A percentile compares a stretch with the other conserved stretches of the same genome.
phyloP scores from a whole-genome alignment of 2,797 vertebrate genomes.

The Trachops cirrhosus region DNA sequence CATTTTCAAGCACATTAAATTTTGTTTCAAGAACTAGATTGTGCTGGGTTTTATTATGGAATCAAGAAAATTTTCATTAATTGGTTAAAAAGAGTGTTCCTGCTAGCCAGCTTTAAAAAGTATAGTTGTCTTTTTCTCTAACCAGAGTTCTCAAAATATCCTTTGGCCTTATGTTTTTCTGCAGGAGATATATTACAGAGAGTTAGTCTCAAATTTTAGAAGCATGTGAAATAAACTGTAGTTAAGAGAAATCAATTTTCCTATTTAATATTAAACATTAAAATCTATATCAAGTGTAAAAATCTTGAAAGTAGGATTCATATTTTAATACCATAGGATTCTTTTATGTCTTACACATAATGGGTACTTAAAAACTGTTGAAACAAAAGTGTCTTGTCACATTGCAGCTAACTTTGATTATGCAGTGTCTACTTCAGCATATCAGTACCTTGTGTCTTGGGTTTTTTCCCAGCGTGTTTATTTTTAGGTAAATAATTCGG shows the following conservation, averaged over 20 bases:
- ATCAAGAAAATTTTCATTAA: constrained; percentile 37
- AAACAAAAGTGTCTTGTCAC: constrained; percentile 34
- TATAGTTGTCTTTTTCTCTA: not conserved
- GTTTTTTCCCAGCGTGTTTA: not conserved
- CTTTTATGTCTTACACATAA: not conserved
- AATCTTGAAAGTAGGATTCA: not conserved
- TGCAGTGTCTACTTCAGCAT: not conserved
- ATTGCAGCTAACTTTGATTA: constrained; percentile 35
- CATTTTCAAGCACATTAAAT: constrained; percentile 38
- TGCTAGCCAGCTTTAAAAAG: constrained; percentile 9
- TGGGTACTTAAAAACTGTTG: not conserved
- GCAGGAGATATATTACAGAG: not conserved
- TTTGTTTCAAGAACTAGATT: constrained; percentile 48
- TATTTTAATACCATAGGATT: not conserved
- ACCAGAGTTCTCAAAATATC: constrained; percentile 30
- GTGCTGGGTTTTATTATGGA: constrained; percentile 23
- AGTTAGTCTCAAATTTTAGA: constrained; percentile 40
- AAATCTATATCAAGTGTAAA: constrained; percentile 7
- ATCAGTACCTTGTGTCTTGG: constrained; percentile 8
- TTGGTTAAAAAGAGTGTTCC: constrained; percentile 25
- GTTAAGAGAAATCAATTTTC: constrained; percentile 30
- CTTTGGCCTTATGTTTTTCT: constrained; percentile 39
- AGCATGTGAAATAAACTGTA: constrained; percentile 28
- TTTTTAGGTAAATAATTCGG: constrained; percentile 50
- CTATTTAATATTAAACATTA: constrained; percentile 51